Conservation (phyloP, 2,888 invertebrate species). For the Orchestes rusci region DNA sequence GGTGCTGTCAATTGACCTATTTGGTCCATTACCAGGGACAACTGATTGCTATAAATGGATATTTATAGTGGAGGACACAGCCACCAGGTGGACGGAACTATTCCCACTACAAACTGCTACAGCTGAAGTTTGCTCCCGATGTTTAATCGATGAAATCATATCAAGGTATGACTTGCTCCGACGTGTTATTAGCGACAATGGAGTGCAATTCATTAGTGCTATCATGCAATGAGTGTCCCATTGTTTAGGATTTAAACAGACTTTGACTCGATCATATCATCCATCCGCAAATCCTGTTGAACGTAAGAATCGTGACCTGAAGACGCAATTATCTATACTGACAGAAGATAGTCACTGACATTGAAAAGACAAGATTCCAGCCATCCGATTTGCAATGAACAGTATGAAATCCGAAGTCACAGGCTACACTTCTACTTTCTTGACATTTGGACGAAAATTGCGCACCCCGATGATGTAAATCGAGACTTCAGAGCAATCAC, state of each 20-base stretch:
- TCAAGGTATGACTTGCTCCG: conserved; percentile 35
- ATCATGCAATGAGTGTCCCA: conserved; percentile 34
- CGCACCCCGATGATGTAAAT: background rate
- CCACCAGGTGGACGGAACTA: conserved; percentile 31
- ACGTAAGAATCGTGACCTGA: conserved; percentile 30
- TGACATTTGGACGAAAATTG: background rate
- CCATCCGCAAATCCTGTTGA: conserved; percentile 24
- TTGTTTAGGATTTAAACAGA: conserved; percentile 31
- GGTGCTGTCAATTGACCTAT: conserved; percentile 25
- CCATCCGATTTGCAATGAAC: background rate
- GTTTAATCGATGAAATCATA: conserved; percentile 30
- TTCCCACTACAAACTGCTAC: too few relatives aligned
- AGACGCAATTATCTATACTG: too few relatives aligned
- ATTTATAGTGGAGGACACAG: conserved; percentile 19
- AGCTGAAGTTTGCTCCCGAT: too few relatives aligned
- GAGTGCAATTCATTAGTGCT: conserved; percentile 31
- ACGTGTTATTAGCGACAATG: conserved; percentile 37
- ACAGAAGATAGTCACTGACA: too few relatives aligned
- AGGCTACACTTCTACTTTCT: background rate
- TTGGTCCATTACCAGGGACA: conserved; percentile 27
- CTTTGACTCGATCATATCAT: conserved; percentile 29
- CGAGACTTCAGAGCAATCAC: background rate
- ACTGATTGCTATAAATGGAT: conserved; percentile 21
- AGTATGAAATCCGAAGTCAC: background rate
- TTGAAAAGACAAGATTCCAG: background rate